Conservation (phyloP, 2,888 invertebrate genomes). For the Epinotia brunnichana region DNA sequence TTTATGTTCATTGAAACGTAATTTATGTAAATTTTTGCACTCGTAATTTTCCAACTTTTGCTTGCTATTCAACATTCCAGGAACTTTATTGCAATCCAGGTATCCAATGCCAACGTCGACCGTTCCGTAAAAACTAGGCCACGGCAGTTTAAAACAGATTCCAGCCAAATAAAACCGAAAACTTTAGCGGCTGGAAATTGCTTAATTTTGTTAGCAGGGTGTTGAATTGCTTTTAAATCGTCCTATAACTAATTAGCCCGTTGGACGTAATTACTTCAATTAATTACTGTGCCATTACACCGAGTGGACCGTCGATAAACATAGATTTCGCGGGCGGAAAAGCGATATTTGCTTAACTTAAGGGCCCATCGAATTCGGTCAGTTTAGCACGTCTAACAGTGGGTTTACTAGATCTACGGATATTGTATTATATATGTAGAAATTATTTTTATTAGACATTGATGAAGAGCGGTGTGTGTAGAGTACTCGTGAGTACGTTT, state of each 20-base stretch:
- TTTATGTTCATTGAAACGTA: neutral
- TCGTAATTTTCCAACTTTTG: conserved; percentile 1
- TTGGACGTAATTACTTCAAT: conserved; percentile 56
- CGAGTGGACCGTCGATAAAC: conserved; percentile 51
- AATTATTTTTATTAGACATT: too few species aligned
- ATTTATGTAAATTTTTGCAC: neutral
- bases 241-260: conserved; percentile 52
- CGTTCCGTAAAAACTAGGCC: conserved; percentile 21
- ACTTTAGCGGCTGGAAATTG: conserved; percentile 24
- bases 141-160: conserved; percentile 29
- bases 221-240: conserved; percentile 50
- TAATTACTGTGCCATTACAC: conserved; percentile 58
- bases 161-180: conserved; percentile 26
- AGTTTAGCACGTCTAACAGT: neutral
- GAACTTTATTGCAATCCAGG: conserved; percentile 18
- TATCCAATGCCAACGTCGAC: conserved; percentile 20
- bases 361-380: conserved; percentile 22
- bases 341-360: conserved; percentile 59
- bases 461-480: too few species aligned
- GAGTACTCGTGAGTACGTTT: too few species aligned
- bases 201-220: conserved; percentile 40
- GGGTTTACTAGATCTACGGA: neutral
- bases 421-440: too few species aligned
- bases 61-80: conserved; percentile 11
- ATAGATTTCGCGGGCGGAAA: conserved; percentile 57